Base-by-base conservation (phyloP, 2,113 vertebrate genomes). In the Pseudonaja textilis region DNA sequence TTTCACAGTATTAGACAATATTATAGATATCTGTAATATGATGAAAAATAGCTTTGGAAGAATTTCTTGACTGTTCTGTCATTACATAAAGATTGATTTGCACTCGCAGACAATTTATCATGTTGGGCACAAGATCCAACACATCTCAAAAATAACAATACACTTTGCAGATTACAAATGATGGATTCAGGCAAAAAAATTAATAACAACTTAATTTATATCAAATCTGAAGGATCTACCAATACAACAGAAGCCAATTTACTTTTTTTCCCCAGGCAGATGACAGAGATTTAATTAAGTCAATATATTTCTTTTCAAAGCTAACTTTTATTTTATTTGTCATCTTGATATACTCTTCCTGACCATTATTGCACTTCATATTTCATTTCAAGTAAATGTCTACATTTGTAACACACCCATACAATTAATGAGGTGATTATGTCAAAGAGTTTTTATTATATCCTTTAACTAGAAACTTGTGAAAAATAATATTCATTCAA, bases 201-300 rank as follows among this genome's bases (percentile, higher is more conserved):
- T 97, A 94, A 96, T 95, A 95, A 95, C 96, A 95, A 92, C 93
- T 95, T 96, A 92, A 95, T 96, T 95, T 94, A 69, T 94, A 94
- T 94, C 95, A 93, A 59, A 93, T 89, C 94, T 95, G 94, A 96
- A 96, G 94, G 95, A 96, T 96, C 95, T 95, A 90, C 92, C 95
- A 95, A 95, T 96, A 96, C 74, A 95, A 93, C 90, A 85, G 47
- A 61, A 85, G 94, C 94, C 94, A 96, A 95, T 96, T 93, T 96
- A 93, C 95, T 91, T 85, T 92, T 94, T 93, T 50, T 88, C 95
- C 89, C 25, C 34, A 39, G 85, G 81, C 74, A 92, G 74, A 92
- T 29, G 89, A 95, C 94, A 96, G 94, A 92, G 95, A 94, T 92
- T 96, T 96, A 97, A 97, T 97, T 96, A 96, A 97, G 96, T 96